These are phyloP conservation scores for Eurytoma adleriae DNA, from an alignment of 2,888 invertebrate species.

Conservation along the genomic window DNA sequence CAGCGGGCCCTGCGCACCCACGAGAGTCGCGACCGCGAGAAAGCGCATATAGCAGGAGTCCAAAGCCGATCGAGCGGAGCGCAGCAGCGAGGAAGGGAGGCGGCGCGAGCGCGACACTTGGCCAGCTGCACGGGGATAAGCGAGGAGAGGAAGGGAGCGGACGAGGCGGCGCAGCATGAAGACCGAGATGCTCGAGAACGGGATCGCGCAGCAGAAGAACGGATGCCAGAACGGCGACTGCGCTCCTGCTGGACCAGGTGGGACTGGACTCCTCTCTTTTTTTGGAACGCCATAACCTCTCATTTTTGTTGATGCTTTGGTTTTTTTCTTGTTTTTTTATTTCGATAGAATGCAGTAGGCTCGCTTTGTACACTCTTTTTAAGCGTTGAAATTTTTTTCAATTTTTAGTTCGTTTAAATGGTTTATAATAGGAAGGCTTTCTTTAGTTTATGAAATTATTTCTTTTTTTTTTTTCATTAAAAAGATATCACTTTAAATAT, in stretches of 20 bases:
- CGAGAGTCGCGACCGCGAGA: not conserved
- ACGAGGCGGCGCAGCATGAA: slow-evolving; percentile 27
- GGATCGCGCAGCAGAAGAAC: slow-evolving; percentile 38
- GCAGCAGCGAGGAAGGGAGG: not conserved
- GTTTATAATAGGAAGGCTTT: too few relatives aligned
- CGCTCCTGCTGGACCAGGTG: not conserved
- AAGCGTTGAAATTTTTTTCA: too few relatives aligned
- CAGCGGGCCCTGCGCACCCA: not conserved
- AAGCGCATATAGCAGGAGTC: not conserved
- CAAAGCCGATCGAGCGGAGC: not conserved
- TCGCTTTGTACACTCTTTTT: too few relatives aligned
- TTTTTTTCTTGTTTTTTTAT: too few relatives aligned
- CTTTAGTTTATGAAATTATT: too few relatives aligned
- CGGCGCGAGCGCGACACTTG: not conserved
- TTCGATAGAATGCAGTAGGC: too few relatives aligned
- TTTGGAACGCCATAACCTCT: too few relatives aligned
- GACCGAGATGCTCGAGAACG: slow-evolving; percentile 48
- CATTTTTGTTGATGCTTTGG: too few relatives aligned
- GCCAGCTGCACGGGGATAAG: not conserved
- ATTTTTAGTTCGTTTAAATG: too few relatives aligned
- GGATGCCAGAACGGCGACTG: slow-evolving; percentile 45
- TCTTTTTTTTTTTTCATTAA: too few relatives aligned
- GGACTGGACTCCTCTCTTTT: too few relatives aligned
- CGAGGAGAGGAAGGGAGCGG: not conserved
- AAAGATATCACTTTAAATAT: too few relatives aligned